Evolutionary conservation across 2,113 vertebrate species (phyloP), one percentile per base, ranked within the genome.

Genomic region (Canis aureus): DNA sequence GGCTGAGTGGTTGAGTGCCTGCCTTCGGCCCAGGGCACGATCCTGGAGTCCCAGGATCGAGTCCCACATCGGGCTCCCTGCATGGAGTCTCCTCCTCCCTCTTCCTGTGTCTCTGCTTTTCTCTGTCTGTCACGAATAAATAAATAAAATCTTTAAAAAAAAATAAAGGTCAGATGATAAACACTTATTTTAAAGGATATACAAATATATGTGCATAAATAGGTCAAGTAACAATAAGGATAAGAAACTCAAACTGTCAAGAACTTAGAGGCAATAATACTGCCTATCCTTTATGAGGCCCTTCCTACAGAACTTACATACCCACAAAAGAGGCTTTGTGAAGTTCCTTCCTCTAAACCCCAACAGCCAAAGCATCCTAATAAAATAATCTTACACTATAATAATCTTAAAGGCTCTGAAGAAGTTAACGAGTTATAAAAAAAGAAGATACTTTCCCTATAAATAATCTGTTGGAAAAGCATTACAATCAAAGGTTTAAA

Each of bases 401-500:
- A n/a, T n/a, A n/a, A n/a, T n/a, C n/a, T 35, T 78, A 5, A 82
- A 69, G 67, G 12, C n/a, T 78, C 27, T 94, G 71, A 79, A 89
- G 8, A 84, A 62, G 27, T n/a, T 60, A 43, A 12, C 53, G 17
- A 53, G 8, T 27, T 86, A 23, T 29, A 22, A 38, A 62, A 66
- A 5, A 53, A 8, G 15, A 84, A 84, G 12, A 49, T 60, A 22
- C 8, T 60, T 74, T 69, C 25, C 57, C 9, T 67, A 60, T 38
- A 86, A 80, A 94, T 64, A 78, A 60, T 85, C 62, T 88, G 22
- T 78, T 74, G 89, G 29, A 92, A 96, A 94, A 67, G 3, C 35
- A 94, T 43, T 74, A 66, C 0, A 73, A 66, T n/a, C 62, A 92
- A 79, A 71, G 5, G 23, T 49, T 43, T 43, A 43, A 43, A 60